Evolutionary conservation across 2,113 vertebrate species (phyloP), one percentile per base, ranked within the genome.

Genomic region (Oophaga pumilio): DNA sequence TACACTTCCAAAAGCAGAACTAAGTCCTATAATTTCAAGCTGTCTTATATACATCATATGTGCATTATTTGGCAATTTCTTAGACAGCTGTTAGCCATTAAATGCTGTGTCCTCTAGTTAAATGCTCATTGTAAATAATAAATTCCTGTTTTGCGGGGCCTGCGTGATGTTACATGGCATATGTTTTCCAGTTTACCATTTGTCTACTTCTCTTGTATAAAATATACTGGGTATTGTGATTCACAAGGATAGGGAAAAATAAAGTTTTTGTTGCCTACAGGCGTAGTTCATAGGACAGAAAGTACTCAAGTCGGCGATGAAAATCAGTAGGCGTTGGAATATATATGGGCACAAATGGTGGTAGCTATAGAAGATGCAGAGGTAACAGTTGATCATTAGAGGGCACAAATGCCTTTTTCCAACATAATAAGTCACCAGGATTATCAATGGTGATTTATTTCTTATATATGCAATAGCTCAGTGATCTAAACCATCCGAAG

Each of bases 81-180:
- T 88, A 88, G 87, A 88, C 87, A 88, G 87, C 87, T 88, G 87
- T 77, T 88, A 88, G 87, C 87, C 87, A 88, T 88, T 88, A 88
- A 88, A 88, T 71, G 80, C 87, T 88, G 73, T 88, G 87, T 88
- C 87, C 87, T 88, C 87, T 88, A 88, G 87, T 88, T 88, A 88
- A 88, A 88, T 77, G 87, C 87, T 88, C 87, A 88, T 88, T 88
- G 87, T 88, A 88, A 88, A 88, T 88, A 88, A 84, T 88, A 88
- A 88, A 88, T 88, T 88, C 87, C 87, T 84, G 81, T 88, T 88
- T 84, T 88, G 80, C 81, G 77, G 60, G 60, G 87, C 87, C 71
- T 77, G 80, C 49, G 60, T 77, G 87, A 88, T 88, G 87, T 84
- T 88, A 84, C 81, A 84, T 88, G 81, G 80, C 81, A 88, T 88